phyloP scores from a whole-genome alignment of 2,888 invertebrate species.

The Phyllotreta striolata region DNA sequence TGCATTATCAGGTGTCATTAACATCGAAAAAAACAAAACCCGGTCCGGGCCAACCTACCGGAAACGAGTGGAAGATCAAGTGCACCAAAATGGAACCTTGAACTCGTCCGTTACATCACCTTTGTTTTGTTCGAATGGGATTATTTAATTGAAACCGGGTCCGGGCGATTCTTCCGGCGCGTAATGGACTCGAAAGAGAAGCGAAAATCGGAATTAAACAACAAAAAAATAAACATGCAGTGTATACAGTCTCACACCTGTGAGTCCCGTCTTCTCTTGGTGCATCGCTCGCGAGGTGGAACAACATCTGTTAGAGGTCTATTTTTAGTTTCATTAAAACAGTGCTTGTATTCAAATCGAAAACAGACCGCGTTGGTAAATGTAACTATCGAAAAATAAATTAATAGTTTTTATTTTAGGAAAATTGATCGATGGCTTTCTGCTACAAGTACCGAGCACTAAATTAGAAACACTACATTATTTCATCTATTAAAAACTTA shows the following conservation, averaged over 20 bases:
- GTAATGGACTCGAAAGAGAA: not conserved
- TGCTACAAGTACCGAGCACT: too few species aligned
- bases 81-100: slow-evolving; percentile 21
- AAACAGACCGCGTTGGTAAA: not conserved
- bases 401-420: too few species aligned
- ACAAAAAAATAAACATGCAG: not conserved
- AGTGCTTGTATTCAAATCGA: slow-evolving; percentile 5
- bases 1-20: slow-evolving; percentile 39
- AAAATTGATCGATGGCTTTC: too few species aligned
- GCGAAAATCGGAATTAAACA: not conserved
- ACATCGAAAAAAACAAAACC: slow-evolving; percentile 31
- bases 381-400: too few species aligned
- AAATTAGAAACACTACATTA: too few species aligned
- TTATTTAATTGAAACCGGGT: slow-evolving; percentile 11
- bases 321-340: slow-evolving; percentile 22
- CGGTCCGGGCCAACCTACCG: slow-evolving; percentile 22
- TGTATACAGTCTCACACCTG: slow-evolving; percentile 2
- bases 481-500: too few species aligned
- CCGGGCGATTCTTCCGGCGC: not conserved
- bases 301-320: slow-evolving; percentile 31
- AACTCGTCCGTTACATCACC: slow-evolving; percentile 18
- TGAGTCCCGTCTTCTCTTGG: slow-evolving; percentile 9
- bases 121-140: slow-evolving; percentile 8
- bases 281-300: slow-evolving; percentile 20
- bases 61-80: slow-evolving; percentile 21